These are phyloP conservation scores for Tupaia tana DNA, from an alignment of 2,113 vertebrate species.

Conservation along the genomic window DNA sequence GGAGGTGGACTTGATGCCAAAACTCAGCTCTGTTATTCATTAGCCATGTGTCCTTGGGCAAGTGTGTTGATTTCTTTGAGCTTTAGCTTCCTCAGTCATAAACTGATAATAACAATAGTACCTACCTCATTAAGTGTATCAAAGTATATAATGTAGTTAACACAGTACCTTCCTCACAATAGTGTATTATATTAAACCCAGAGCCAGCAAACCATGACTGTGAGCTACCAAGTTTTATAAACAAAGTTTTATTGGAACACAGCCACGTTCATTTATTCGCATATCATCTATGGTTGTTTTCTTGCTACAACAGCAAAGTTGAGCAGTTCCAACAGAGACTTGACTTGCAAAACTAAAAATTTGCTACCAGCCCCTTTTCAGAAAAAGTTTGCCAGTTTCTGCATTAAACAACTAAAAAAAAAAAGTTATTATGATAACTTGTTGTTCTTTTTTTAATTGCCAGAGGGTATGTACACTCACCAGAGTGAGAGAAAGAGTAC, in stretches of 20 bases:
- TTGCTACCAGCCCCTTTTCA: not conserved
- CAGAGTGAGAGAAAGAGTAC: too few relatives aligned
- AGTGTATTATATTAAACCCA: not conserved
- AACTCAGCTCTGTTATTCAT: not conserved
- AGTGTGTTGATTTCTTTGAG: not conserved
- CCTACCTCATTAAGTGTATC: not conserved
- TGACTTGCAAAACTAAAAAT: not conserved
- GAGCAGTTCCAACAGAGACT: not conserved
- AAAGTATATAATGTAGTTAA: not conserved
- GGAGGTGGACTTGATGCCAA: not conserved
- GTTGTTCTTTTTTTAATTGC: too few relatives aligned
- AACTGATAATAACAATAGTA: not conserved
- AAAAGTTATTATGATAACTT: not conserved
- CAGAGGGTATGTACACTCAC: too few relatives aligned
- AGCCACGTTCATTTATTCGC: not conserved
- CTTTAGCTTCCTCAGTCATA: slow-evolving; percentile 5
- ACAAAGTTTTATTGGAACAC: slow-evolving; percentile 1
- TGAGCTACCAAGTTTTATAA: not conserved
- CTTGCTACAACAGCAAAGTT: not conserved
- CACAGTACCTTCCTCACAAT: too few relatives aligned
- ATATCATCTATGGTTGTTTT: not conserved
- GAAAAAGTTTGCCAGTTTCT: not conserved
- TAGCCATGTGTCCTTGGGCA: not conserved
- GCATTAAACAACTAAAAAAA: not conserved
- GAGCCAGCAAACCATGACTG: not conserved